Evolutionary conservation across 2,888 invertebrate genomes (phyloP), one percentile per base, ranked within the genome.

Genomic region (Stomorhina lunata): DNA sequence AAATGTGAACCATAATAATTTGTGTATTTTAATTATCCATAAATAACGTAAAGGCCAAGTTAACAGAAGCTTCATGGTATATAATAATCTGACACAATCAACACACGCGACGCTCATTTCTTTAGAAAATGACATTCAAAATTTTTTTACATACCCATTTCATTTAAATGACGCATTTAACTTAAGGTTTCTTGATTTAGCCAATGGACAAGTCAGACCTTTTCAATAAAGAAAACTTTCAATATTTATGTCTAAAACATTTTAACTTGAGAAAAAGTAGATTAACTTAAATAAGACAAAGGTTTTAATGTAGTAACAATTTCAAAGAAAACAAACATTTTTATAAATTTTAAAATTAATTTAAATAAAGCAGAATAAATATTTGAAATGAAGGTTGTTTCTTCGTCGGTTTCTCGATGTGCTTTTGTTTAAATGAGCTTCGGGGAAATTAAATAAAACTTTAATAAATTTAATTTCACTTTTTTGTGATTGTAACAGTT

Each of bases 301-400:
- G n/a, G n/a, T n/a, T n/a, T n/a, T n/a, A n/a, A n/a, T n/a, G n/a
- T n/a, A n/a, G n/a, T n/a, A n/a, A n/a, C n/a, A n/a, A 17, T 34
- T 17, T 32, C 34, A 34, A 55, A 17, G 57, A 57, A 57, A 57
- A 34, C 4, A 32, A 27, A 53, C 25, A n/a, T 27, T 25, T n/a
- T 50, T 50, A 12, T 53, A 15, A 53, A 25, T 10, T 25, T 53
- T 53, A 53, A 53, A 53, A 53, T 15, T 53, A 27, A 29, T 53
- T n/a, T 53, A 25, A 29, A 53, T 25, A n/a, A 29, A 22, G n/a
- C 12, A n/a, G 4, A 57, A 34, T 20, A 32, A 57, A 34, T 57
- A n/a, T 32, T 57, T 34, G 9, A 57, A 57, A 57, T 57, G 32
- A 57, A 57, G 55, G 55, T 32, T 55, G 32, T 55, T 50, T 20